Conservation (phyloP, 53 echinoderm and acorn worm species). For the Hippasteria phrygiana region DNA sequence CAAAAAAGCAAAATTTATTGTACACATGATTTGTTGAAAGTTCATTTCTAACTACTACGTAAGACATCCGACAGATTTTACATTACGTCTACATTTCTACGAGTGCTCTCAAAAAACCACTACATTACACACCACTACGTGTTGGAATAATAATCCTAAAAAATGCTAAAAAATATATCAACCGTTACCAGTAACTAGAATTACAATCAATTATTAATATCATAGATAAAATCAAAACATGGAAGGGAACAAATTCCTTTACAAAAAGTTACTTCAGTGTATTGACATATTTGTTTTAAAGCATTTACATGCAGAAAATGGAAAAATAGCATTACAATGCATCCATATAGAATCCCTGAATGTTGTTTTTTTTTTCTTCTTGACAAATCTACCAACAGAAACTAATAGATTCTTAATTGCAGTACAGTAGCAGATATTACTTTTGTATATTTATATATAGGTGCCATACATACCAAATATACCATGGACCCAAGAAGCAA, state of each 20-base stretch:
- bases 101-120: conserved; percentile 52
- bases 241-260: conserved; percentile 67
- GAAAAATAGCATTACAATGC: conserved; percentile 78
- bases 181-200: conserved; percentile 62
- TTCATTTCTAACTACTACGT: conserved; percentile 54
- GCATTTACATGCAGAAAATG: conserved; percentile 77
- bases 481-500: conserved; percentile 56
- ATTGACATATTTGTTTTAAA: conserved; percentile 66
- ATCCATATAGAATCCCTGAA: conserved; percentile 73
- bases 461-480: conserved; percentile 36
- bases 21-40: conserved; percentile 62
- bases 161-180: conserved; percentile 65
- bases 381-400: conserved; percentile 64
- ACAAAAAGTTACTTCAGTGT: conserved; percentile 67
- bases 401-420: conserved; percentile 58
- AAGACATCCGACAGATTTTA: conserved; percentile 42
- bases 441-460: conserved; percentile 60
- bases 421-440: conserved; percentile 52
- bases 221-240: conserved; percentile 68
- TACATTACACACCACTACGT: conserved; percentile 56
- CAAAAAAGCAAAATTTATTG: conserved; percentile 60
- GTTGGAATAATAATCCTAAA: conserved; percentile 51
- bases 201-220: conserved; percentile 68
- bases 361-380: conserved; percentile 44
- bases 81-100: conserved; percentile 44